These are phyloP conservation scores for Prunella strophiata DNA, from an alignment of 2,797 vertebrate species.

Conservation along the genomic window DNA sequence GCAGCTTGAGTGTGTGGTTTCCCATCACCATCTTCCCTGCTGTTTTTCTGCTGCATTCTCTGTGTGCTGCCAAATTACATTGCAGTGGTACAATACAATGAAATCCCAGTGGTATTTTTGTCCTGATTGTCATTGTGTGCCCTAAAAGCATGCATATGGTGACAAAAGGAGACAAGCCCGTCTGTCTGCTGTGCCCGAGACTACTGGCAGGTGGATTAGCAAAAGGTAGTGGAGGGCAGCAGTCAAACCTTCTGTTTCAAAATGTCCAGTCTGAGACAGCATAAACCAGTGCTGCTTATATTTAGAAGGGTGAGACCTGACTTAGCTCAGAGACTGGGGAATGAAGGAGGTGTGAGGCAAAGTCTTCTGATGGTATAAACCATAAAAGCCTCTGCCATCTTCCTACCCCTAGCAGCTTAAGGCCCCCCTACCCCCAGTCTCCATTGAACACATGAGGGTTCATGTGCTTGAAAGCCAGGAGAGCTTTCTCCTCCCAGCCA, in stretches of 20 bases:
- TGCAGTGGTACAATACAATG: constrained; percentile 4
- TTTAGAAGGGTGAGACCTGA: not conserved
- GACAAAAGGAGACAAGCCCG: constrained; percentile 32
- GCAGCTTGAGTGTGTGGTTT: not conserved
- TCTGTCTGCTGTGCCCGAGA: not conserved
- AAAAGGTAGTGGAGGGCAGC: not conserved
- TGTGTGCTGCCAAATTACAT: constrained; percentile 49
- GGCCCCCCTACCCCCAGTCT: not conserved
- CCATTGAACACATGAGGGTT: not conserved
- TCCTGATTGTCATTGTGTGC: constrained; percentile 43
- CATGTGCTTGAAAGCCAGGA: not conserved
- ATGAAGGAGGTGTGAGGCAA: not conserved
- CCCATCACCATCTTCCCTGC: not conserved
- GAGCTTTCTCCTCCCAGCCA: constrained; percentile 7
- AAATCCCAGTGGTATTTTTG: constrained; percentile 58
- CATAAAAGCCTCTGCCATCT: not conserved
- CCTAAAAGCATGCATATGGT: constrained; percentile 44
- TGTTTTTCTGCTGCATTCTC: constrained; percentile 30
- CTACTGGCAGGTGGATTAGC: constrained; percentile 13
- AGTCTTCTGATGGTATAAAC: not conserved
- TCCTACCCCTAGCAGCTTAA: not conserved
- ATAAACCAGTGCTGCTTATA: not conserved
- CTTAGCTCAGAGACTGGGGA: not conserved
- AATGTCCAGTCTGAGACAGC: constrained; percentile 4
- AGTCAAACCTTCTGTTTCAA: not conserved